Evolutionary conservation across 2,888 invertebrate species (phyloP), one percentile per base, ranked within the genome.

Genomic region (Eucera pruinosa): DNA sequence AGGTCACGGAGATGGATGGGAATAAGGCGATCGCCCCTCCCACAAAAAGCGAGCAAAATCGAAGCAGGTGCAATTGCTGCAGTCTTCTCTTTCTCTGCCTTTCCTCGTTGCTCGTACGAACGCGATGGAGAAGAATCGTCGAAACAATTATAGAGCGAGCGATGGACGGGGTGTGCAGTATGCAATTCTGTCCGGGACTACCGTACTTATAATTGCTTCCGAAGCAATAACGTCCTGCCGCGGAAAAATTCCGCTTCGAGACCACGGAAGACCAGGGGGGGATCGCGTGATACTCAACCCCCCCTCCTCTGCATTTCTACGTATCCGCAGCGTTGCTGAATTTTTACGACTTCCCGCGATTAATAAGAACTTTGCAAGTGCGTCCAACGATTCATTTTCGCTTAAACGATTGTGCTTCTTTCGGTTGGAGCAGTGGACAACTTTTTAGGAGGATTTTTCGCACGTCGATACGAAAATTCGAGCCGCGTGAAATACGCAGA

Each of bases 31-130:
- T 87, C 79, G 82, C 83, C 80, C 83, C 81, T 82, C 85, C 80
- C 62, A 83, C 82, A 89, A 89, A 90, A 88, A 89, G 83, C 85
- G 87, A 86, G 80, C 85, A 87, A 88, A 89, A 89, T 90, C 86
- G 85, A 90, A 88, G 86, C 90, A 89, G 89, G 89, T 89, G 90
- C 87, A 89, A 90, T 89, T 88, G 88, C 84, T 67, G 18, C 47
- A n/a, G 80, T 27, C 73, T 82, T 70, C 60, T 33, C 13, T 18
- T 18, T 33, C 30, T n/a, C 13, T 27, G 3, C 27, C 11, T 4
- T 2, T 3, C 25, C n/a, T 23, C 48, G 5, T 23, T n/a, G 30
- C 25, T 33, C 30, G 15, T 39, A 5, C 11, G 13, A 15, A 3
- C 23, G 47, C 36, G 23, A 62, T 25, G 9, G 71, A 33, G 80